These are phyloP conservation scores for Ditula angustiorana DNA, from an alignment of 2,888 invertebrate genomes.

Conservation along the genomic window DNA sequence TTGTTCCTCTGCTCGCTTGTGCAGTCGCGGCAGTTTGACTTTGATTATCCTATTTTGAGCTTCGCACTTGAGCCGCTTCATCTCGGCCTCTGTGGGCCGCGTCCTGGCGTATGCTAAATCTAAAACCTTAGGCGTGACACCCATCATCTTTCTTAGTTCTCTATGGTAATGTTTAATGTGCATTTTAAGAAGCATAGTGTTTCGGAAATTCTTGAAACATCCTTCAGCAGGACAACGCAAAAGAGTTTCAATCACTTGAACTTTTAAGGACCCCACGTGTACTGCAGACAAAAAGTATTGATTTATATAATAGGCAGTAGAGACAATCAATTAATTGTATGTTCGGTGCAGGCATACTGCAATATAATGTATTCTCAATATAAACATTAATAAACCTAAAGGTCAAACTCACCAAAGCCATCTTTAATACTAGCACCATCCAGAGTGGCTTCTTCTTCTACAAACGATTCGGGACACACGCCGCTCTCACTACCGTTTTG, in stretches of 20 bases:
- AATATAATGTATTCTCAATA: background rate
- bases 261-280: constrained; percentile 86
- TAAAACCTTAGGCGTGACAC: constrained; percentile 93
- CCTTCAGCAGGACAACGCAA: constrained; percentile 91
- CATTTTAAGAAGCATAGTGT: constrained; percentile 95
- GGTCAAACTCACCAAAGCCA: constrained; percentile 29
- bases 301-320: background rate
- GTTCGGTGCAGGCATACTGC: background rate
- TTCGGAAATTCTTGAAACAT: constrained; percentile 95
- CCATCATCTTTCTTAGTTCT: constrained; percentile 90
- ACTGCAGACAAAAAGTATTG: constrained; percentile 61
- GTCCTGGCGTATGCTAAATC: constrained; percentile 94
- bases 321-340: background rate
- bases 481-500: background rate
- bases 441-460: constrained; percentile 14
- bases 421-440: constrained; percentile 34
- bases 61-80: constrained; percentile 46
- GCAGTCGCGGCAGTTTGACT: constrained; percentile 67
- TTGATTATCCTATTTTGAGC: constrained; percentile 63
- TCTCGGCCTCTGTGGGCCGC: constrained; percentile 53
- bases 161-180: constrained; percentile 98
- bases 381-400: background rate
- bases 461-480: background rate
- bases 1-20: constrained; percentile 60
- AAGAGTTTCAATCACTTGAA: constrained; percentile 89